These are phyloP conservation scores for Dexiosoma caninum DNA, from an alignment of 2,888 invertebrate species.

Conservation along the genomic window DNA sequence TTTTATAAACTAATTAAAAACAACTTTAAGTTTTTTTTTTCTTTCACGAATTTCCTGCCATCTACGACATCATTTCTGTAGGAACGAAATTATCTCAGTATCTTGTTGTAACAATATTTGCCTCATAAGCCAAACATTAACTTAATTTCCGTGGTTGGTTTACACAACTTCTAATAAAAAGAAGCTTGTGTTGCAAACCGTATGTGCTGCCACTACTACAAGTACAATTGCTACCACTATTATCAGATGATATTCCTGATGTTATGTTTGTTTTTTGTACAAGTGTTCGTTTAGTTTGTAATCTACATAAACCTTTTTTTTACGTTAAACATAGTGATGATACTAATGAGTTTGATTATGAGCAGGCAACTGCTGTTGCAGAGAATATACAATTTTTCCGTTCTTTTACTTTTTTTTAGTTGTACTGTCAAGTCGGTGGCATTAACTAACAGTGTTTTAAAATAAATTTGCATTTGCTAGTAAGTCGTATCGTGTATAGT, in stretches of 20 bases:
- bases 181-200: neutral
- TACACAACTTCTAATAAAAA: slow-evolving; percentile 18
- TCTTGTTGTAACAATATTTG: slow-evolving; percentile 67
- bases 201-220: neutral
- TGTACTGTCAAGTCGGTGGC: neutral
- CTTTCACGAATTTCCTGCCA: neutral
- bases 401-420: neutral
- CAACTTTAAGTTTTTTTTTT: neutral
- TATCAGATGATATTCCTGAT: slow-evolving; percentile 18
- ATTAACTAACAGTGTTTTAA: neutral
- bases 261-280: neutral
- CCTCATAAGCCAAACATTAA: slow-evolving; percentile 77
- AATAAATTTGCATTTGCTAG: too few species aligned
- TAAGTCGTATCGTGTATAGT: neutral
- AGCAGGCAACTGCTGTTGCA: slow-evolving; percentile 20
- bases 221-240: neutral
- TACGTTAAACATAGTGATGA: slow-evolving; percentile 41
- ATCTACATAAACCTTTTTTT: neutral
- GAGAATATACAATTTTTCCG: neutral
- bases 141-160: slow-evolving; percentile 71
- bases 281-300: slow-evolving; percentile 11
- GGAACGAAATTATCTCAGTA: slow-evolving; percentile 39
- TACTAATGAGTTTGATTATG: slow-evolving; percentile 51
- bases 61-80: slow-evolving; percentile 14
- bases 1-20: slow-evolving; percentile 20